These are phyloP conservation scores for Labrus mixtus DNA, from an alignment of 2,113 vertebrate species.

Conservation along the genomic window DNA sequence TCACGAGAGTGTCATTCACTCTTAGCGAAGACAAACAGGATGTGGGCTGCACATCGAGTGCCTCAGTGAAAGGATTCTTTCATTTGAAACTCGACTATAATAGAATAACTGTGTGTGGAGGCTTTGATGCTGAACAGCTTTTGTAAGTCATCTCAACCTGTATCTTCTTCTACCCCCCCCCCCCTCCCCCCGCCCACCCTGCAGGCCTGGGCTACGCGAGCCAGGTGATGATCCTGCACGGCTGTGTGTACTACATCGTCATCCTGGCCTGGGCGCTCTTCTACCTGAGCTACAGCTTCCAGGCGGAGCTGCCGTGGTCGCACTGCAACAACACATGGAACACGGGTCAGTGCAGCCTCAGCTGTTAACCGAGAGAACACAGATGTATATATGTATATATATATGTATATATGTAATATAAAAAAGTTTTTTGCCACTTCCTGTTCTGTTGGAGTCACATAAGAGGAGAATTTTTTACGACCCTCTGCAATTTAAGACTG, in stretches of 20 bases:
- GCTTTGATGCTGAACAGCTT: constrained; percentile 11
- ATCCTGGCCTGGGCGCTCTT: constrained; percentile 93
- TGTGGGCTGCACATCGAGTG: constrained; percentile 44
- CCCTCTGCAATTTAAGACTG: no score
- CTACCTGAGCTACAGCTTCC: constrained; percentile 90
- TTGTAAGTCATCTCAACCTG: neutral
- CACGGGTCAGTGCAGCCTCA: constrained; percentile 81
- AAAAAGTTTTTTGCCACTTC: no score
- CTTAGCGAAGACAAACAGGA: constrained; percentile 30
- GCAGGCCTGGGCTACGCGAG: constrained; percentile 92
- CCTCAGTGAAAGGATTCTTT: constrained; percentile 41
- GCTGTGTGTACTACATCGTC: constrained; percentile 91
- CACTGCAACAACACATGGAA: constrained; percentile 93
- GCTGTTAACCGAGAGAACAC: no score
- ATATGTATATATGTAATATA: no score
- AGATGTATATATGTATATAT: no score
- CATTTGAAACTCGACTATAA: constrained; percentile 20
- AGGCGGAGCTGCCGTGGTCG: constrained; percentile 88
- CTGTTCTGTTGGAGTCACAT: no score
- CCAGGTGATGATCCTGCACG: constrained; percentile 89
- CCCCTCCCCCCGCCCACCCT: no score
- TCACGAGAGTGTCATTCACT: constrained; percentile 44
- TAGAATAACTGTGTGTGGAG: neutral
- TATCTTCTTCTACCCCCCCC: neutral
- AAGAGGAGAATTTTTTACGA: no score